phyloP scores from a whole-genome alignment of 30 jellyfish, hydroid and myxozoan genomes.

The Pelagia noctiluca region DNA sequence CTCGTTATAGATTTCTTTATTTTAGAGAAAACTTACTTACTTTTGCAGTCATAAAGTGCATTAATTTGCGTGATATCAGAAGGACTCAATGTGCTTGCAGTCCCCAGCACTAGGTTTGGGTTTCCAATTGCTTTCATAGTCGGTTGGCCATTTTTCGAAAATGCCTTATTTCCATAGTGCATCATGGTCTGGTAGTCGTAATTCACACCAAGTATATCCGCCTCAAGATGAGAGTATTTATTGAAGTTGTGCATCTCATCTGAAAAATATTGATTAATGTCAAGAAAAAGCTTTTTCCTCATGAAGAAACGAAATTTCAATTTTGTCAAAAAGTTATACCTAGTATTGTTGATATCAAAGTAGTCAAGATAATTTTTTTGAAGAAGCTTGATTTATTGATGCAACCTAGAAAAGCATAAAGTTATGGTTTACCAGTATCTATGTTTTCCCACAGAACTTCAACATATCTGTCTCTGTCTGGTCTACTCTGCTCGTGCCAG shows the following conservation, averaged over 20 bases:
- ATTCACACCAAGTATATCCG: conserved; percentile 17
- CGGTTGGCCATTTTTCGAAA: conserved; percentile 75
- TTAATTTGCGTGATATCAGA: conserved; percentile 64
- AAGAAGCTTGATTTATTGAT: too few relatives aligned
- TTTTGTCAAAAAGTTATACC: too few relatives aligned
- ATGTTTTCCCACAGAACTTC: conserved; percentile 93
- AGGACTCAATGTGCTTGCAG: conserved; percentile 35
- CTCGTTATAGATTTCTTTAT: too few relatives aligned
- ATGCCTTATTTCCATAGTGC: conserved; percentile 80
- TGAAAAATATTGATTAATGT: conserved; percentile 15
- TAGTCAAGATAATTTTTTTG: too few relatives aligned
- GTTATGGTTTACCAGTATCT: conserved; percentile 24
- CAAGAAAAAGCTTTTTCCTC: too few relatives aligned
- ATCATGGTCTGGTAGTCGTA: conserved; percentile 57
- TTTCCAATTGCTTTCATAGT: conserved; percentile 62
- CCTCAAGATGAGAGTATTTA: conserved; percentile 48
- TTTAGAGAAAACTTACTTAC: conserved; percentile 35
- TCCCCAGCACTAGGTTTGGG: conserved; percentile 44
- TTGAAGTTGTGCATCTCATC: conserved; percentile 74
- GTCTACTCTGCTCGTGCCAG: conserved; percentile 93
- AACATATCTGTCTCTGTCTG: conserved; percentile 76
- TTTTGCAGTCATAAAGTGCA: conserved; percentile 70
- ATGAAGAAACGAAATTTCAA: too few relatives aligned
- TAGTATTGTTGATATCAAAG: too few relatives aligned
- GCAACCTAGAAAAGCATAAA: background rate